A percentile compares a stretch with the other conserved stretches of the same genome.
Conservation (phyloP, 2,797 vertebrate genomes). For the Neoniphon sammara region DNA sequence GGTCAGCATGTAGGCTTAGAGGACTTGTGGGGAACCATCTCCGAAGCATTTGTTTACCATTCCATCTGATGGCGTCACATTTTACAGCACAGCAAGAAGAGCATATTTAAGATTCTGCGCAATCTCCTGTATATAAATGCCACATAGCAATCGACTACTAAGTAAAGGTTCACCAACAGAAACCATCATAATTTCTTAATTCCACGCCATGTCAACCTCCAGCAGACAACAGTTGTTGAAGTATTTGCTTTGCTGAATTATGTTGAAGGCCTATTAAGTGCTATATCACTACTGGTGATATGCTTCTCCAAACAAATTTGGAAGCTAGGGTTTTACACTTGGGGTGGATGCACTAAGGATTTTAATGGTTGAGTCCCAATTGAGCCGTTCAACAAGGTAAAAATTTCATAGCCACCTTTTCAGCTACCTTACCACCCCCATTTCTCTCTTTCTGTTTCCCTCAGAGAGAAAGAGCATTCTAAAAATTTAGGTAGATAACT, state of each 20-base stretch:
- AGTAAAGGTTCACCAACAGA: neutral
- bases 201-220: neutral
- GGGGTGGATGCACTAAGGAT: too few relatives aligned
- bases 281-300: constrained; percentile 3
- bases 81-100: neutral
- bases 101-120: neutral
- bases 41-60: neutral
- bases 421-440: too few relatives aligned
- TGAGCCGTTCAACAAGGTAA: neutral
- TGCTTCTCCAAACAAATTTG: too few relatives aligned
- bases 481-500: too few relatives aligned
- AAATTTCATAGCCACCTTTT: neutral
- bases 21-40: neutral
- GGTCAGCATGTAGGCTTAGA: neutral
- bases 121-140: constrained; percentile 2
- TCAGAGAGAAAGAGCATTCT: too few relatives aligned
- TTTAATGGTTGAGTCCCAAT: neutral
- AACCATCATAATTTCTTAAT: neutral
- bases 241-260: constrained; percentile 17
- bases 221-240: constrained; percentile 11
- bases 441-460: too few relatives aligned
- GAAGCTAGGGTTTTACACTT: constrained; percentile 2
- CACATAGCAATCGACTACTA: neutral
- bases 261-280: constrained; percentile 2
- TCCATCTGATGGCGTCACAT: neutral